Base-by-base conservation (phyloP, 2,888 invertebrate species). In the Himalopsyche anomala region DNA sequence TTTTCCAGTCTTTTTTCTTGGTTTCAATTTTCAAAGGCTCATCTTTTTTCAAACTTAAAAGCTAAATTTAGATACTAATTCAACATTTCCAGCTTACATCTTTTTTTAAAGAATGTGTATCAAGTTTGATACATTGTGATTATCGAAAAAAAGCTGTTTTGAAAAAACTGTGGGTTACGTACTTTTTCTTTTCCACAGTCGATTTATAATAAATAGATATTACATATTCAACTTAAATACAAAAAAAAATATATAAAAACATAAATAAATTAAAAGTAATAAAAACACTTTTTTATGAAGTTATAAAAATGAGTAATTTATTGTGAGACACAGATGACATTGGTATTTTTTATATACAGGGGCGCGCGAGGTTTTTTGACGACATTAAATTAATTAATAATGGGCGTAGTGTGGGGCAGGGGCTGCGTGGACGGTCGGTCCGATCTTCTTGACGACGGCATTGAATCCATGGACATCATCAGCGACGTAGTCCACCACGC, bases 361-460 rank as follows among this genome's bases (percentile, higher is more conserved):
- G 62, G 19, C 15, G 19, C 5, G 62, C 62, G 19, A 62, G 62
- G 9, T 51, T 51, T 51, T 51, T 51, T 51, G 15, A 5, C 12
- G 4, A 3, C 3, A 4, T 15, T 19, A 9, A 19, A 28, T 28
- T 28, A 56, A 19, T 62, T 62, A 62, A 62, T 62, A 28, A 28
- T 62, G 62, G 8, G 19, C 62, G 69, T 85, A 28, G 74, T 81
- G 69, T 5, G 62, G 69, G n/a, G n/a, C 54, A 15, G 83, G 84
- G 9, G 42, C 19, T 5, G 81, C 56, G 80, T 88, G 88, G n/a
- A 88, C 81, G 5, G 87, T 85, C 38, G 87, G 88, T 54, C 88
- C 88, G 38, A 88, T 86, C 86, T 86, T 88, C 87, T 88, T 88
- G 28, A 88, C 87, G 12, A 85, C 84, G 45, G 88, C 88, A 54